These are phyloP conservation scores for Apantesis nais DNA, from an alignment of 2,888 invertebrate genomes.

Conservation along the genomic window DNA sequence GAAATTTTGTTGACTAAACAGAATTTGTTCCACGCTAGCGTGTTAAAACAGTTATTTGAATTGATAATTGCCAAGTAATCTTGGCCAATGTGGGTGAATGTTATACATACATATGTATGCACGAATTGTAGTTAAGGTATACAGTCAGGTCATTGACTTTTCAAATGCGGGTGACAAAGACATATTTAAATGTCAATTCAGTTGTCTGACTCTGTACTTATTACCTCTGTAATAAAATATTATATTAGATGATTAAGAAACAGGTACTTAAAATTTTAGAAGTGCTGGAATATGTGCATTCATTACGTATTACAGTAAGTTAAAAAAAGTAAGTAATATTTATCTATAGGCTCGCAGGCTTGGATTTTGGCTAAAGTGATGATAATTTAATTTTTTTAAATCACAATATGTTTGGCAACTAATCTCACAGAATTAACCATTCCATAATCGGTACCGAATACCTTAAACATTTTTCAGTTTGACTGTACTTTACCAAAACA, in stretches of 20 bases:
- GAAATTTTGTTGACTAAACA: slow-evolving; percentile 9
- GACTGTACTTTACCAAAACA: slow-evolving; percentile 10
- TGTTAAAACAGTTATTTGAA: slow-evolving; percentile 19
- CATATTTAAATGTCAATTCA: slow-evolving; percentile 1
- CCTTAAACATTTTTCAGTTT: background rate
- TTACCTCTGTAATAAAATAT: background rate
- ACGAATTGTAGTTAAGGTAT: background rate
- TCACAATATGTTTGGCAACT: background rate
- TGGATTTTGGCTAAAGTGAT: background rate
- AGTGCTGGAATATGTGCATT: background rate
- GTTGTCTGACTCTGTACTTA: background rate
- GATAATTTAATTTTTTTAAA: background rate
- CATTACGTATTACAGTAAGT: background rate
- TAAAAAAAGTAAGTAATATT: too few species aligned
- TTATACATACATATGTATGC: slow-evolving; percentile 14
- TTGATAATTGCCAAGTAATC: slow-evolving; percentile 19
- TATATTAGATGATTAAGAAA: background rate
- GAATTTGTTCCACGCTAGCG: slow-evolving; percentile 9
- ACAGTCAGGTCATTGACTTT: slow-evolving; percentile 8
- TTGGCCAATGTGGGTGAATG: slow-evolving; percentile 14
- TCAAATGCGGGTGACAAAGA: slow-evolving; percentile 1
- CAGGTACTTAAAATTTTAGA: background rate
- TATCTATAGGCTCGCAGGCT: background rate
- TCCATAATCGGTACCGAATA: background rate
- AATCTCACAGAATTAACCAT: background rate